A percentile compares a stretch with the other conserved stretches of the same genome.
phyloP scores from a whole-genome alignment of 2,797 vertebrate genomes.

The Sphenodon punctatus region DNA sequence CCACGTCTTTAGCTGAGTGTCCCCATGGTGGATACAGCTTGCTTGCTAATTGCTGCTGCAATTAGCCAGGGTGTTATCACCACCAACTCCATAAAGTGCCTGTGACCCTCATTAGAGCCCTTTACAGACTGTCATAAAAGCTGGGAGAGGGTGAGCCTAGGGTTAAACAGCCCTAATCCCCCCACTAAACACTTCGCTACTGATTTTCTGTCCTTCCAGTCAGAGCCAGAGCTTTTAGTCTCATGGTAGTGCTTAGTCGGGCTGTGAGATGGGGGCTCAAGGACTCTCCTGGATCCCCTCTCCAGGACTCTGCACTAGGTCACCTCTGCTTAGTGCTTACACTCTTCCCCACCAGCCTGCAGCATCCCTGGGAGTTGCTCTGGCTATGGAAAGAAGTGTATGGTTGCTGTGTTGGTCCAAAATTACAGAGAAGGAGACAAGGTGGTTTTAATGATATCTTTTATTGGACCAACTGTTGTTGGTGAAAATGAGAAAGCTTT shows the following conservation, averaged over 20 bases:
- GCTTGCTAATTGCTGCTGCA: conserved; percentile 59
- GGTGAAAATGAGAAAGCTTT: too few species aligned
- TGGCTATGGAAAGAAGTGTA: neutral
- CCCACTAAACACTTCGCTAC: conserved; percentile 42
- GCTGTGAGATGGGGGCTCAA: neutral
- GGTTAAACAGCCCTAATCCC: conserved; percentile 43
- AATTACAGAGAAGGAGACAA: too few species aligned
- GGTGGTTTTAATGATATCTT: too few species aligned
- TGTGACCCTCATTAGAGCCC: conserved; percentile 74
- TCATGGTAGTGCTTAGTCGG: neutral
- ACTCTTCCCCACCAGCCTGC: too few species aligned
- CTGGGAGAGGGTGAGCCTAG: neutral
- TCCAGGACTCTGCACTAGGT: neutral
- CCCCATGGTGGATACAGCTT: conserved; percentile 18
- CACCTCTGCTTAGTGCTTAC: too few species aligned
- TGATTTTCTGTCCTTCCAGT: neutral
- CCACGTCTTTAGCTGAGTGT: neutral
- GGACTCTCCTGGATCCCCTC: neutral
- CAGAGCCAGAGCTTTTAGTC: neutral
- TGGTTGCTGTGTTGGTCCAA: too few species aligned
- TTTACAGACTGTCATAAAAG: conserved; percentile 63
- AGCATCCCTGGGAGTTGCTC: neutral
- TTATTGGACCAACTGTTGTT: too few species aligned
- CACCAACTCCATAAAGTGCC: conserved; percentile 64
- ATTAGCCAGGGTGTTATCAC: conserved; percentile 70